A percentile compares a stretch with the other conserved stretches of the same genome.
Evolutionary conservation across 2,797 vertebrate genomes (phyloP).

Genomic region (Parambassis ranga): DNA sequence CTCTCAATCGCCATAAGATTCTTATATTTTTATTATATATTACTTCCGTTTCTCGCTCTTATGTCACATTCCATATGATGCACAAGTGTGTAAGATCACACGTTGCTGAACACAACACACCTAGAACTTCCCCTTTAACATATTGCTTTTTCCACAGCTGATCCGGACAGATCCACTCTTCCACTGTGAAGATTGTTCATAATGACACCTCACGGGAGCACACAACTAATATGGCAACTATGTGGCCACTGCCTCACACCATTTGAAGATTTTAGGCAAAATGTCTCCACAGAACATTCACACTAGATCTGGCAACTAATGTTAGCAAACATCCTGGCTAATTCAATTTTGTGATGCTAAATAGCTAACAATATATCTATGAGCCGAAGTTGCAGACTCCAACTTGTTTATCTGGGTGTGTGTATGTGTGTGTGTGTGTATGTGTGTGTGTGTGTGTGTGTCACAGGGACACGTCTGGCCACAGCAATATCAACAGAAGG

Average conservation of each 20-base stretch:
- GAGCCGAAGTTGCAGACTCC: neutral
- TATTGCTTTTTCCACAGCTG: conserved; percentile 33
- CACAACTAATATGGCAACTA: conserved; percentile 5
- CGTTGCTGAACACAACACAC: conserved; percentile 33
- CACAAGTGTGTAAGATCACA: conserved; percentile 27
- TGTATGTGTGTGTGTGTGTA: conserved; percentile 11
- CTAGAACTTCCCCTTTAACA: conserved; percentile 38
- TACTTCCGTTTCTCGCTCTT: too few species aligned
- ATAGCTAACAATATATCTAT: neutral
- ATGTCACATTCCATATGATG: conserved; percentile 38
- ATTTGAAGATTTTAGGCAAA: too few species aligned
- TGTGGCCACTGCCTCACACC: neutral
- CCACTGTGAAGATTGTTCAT: conserved; percentile 18
- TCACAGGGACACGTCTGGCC: conserved; percentile 65
- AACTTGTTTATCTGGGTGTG: conserved; percentile 27
- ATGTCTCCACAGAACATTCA: too few species aligned
- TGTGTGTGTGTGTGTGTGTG: conserved; percentile 19
- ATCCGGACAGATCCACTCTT: conserved; percentile 29
- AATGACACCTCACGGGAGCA: conserved; percentile 22
- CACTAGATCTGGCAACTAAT: too few species aligned
- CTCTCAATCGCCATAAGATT: too few species aligned
- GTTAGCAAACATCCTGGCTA: too few species aligned
- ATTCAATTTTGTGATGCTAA: neutral
- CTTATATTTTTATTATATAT: too few species aligned
- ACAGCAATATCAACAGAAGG: conserved; percentile 62